phyloP scores from a whole-genome alignment of 92 coral and sea anemone species.

The Galaxea fascicularis region DNA sequence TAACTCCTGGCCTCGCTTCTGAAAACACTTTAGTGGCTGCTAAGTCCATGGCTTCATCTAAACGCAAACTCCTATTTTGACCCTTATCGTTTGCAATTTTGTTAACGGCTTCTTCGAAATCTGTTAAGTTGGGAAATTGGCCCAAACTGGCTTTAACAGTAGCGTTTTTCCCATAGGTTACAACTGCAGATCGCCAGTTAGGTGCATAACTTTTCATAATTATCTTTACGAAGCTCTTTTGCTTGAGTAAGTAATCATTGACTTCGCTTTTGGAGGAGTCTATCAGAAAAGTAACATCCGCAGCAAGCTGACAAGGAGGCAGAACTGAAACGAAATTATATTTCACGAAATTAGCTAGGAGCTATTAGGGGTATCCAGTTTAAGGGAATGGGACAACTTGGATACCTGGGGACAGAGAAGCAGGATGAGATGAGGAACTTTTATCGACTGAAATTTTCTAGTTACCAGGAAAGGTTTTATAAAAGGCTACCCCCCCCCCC shows the following conservation, averaged over 20 bases:
- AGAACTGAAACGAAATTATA: slow-evolving; percentile 31
- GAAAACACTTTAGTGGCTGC: slow-evolving; percentile 66
- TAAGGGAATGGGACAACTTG: too few species aligned
- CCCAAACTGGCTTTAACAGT: slow-evolving; percentile 20
- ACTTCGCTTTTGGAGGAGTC: slow-evolving; percentile 53
- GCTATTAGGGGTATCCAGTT: too few species aligned
- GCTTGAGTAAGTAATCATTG: slow-evolving; percentile 27
- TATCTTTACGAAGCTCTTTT: slow-evolving; percentile 45
- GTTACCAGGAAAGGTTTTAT: too few species aligned
- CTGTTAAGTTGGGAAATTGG: slow-evolving; percentile 24
- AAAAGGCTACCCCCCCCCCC: too few species aligned
- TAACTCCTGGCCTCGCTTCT: slow-evolving; percentile 45
- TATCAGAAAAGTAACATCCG: slow-evolving; percentile 58
- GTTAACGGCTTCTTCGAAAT: slow-evolving; percentile 41
- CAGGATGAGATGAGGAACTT: too few species aligned
- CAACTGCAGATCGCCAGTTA: slow-evolving; percentile 52
- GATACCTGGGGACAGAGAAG: too few species aligned
- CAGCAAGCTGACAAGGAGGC: slow-evolving; percentile 44
- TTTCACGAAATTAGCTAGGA: too few species aligned
- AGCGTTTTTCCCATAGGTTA: slow-evolving; percentile 57
- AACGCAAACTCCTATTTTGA: not conserved
- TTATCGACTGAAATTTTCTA: too few species aligned
- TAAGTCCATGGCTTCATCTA: slow-evolving; percentile 64
- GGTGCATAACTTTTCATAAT: slow-evolving; percentile 42
- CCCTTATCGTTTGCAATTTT: slow-evolving; percentile 36